These are phyloP conservation scores for Rutpela maculata DNA, from an alignment of 2,888 invertebrate genomes.

Conservation along the genomic window DNA sequence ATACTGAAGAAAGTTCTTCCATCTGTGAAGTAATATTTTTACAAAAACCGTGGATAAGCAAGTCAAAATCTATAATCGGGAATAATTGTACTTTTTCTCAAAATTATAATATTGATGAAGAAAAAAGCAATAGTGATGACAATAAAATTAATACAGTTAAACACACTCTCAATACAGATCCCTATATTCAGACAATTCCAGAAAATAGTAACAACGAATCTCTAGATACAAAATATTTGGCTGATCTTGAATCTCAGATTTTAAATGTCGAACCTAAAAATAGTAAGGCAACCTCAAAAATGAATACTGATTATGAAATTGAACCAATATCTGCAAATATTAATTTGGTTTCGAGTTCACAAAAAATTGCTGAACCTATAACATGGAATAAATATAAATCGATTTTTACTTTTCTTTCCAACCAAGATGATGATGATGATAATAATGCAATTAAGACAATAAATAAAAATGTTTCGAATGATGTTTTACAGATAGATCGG, in stretches of 20 bases:
- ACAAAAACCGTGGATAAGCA: constrained; percentile 81
- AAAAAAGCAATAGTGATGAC: constrained; percentile 21
- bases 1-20: constrained; percentile 57
- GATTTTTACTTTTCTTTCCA: neutral
- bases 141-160: constrained; percentile 12
- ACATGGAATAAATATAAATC: neutral
- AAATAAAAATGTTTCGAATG: neutral
- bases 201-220: neutral
- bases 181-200: neutral
- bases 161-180: neutral
- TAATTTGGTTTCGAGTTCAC: neutral
- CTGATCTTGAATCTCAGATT: constrained; percentile 70
- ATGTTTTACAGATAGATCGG: neutral
- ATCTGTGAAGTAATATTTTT: constrained; percentile 79
- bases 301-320: neutral
- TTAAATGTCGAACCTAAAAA: constrained; percentile 47
- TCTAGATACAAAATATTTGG: constrained; percentile 58
- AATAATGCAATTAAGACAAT: neutral
- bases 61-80: constrained; percentile 78
- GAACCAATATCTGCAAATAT: neutral
- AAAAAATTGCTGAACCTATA: neutral
- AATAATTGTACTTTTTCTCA: constrained; percentile 82
- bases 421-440: neutral
- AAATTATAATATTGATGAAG: constrained; percentile 60
- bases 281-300: constrained; percentile 1